A percentile compares a stretch with the other conserved stretches of the same genome.
Evolutionary conservation across 2,797 vertebrate species (phyloP).

Genomic region (Gymnoscopelus braueri): DNA sequence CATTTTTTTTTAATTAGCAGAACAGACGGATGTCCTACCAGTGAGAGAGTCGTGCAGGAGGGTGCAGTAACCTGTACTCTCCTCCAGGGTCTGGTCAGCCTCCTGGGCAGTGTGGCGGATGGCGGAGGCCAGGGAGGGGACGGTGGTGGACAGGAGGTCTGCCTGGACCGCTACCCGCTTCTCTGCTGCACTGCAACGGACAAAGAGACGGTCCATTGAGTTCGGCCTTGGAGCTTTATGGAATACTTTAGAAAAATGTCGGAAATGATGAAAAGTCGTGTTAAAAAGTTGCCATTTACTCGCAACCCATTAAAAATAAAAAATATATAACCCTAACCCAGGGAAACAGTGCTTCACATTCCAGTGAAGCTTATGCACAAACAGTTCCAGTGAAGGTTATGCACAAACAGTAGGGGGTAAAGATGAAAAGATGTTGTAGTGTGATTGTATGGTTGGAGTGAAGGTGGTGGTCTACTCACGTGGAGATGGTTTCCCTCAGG

Average conservation of each 20-base stretch:
- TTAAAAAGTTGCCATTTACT: too few species aligned
- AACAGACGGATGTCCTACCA: constrained; percentile 56
- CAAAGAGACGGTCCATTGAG: background rate
- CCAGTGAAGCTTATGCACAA: too few species aligned
- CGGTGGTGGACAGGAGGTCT: constrained; percentile 68
- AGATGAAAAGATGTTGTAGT: background rate
- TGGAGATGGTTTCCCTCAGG: constrained; percentile 79
- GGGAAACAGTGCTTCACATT: too few species aligned
- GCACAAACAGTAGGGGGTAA: too few species aligned
- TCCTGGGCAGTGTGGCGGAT: constrained; percentile 75
- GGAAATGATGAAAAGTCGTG: too few species aligned
- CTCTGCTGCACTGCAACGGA: constrained; percentile 72
- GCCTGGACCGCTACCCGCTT: constrained; percentile 62
- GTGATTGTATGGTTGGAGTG: background rate
- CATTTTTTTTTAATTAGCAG: background rate
- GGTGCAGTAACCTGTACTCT: constrained; percentile 74
- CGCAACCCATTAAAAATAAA: too few species aligned
- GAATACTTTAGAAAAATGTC: too few species aligned
- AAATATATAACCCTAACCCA: too few species aligned
- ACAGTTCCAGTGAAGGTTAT: too few species aligned
- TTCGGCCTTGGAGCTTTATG: too few species aligned
- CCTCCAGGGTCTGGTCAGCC: constrained; percentile 72
- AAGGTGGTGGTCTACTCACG: constrained; percentile 75
- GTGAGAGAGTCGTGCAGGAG: constrained; percentile 75
- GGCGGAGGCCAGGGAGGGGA: constrained; percentile 78